These are phyloP conservation scores for Melangyna quadrimaculata DNA, from an alignment of 2,888 invertebrate species.

Conservation along the genomic window DNA sequence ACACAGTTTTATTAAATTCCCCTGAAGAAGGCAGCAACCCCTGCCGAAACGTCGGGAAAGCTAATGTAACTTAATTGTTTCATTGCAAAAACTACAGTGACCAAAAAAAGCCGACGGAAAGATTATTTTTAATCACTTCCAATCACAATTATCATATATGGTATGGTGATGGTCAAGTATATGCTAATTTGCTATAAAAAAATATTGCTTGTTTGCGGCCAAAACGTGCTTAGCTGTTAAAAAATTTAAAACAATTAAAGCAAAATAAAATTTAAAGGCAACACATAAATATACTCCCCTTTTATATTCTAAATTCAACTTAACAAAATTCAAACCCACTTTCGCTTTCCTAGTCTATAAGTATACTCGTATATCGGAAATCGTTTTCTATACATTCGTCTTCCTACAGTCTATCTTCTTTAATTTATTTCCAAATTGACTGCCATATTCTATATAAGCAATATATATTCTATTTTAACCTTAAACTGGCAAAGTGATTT, in stretches of 20 bases:
- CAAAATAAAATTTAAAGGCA: not conserved
- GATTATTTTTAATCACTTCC: too few relatives aligned
- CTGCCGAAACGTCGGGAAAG: too few relatives aligned
- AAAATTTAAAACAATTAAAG: not conserved
- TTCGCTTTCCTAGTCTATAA: too few relatives aligned
- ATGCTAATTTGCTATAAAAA: not conserved
- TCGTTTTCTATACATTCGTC: not conserved
- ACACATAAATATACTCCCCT: not conserved
- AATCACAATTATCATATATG: too few relatives aligned
- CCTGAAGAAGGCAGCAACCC: too few relatives aligned
- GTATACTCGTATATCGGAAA: too few relatives aligned
- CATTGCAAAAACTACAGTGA: too few relatives aligned
- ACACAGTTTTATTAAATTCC: too few relatives aligned
- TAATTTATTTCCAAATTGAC: constrained; percentile 10
- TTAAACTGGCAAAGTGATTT: constrained; percentile 13
- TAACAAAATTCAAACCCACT: not conserved
- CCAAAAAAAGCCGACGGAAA: too few relatives aligned
- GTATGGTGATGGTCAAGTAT: not conserved
- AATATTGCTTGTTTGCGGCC: not conserved
- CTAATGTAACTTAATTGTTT: too few relatives aligned
- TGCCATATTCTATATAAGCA: not conserved
- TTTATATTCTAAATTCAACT: not conserved
- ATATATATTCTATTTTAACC: not conserved
- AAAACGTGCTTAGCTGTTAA: not conserved
- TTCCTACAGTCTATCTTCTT: not conserved